phyloP scores from a whole-genome alignment of 2,797 vertebrate genomes.

The Clarias fuscus region DNA sequence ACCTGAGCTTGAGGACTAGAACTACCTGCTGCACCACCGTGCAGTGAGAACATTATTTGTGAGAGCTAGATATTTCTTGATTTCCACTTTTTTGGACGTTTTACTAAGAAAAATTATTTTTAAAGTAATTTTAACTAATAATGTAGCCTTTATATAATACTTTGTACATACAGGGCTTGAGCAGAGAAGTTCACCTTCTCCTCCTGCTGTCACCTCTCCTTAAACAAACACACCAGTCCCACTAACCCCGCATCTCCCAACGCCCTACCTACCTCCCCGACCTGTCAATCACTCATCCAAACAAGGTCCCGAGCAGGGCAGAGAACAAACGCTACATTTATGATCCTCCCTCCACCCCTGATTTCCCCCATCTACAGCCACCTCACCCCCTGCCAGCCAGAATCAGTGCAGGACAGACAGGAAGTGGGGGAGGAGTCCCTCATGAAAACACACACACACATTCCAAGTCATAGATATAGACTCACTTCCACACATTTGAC shows the following conservation, averaged over 20 bases:
- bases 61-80: neutral
- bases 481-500: constrained; percentile 5
- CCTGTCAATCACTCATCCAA: constrained; percentile 52
- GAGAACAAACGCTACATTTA: constrained; percentile 53
- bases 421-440: constrained; percentile 68
- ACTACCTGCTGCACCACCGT: neutral
- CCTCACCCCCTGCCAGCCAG: constrained; percentile 56
- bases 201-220: constrained; percentile 48
- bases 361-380: constrained; percentile 53
- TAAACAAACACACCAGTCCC: constrained; percentile 63
- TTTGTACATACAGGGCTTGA: neutral
- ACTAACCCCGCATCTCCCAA: constrained; percentile 48
- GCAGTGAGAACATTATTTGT: neutral
- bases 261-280: constrained; percentile 32
- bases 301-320: constrained; percentile 50
- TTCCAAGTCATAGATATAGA: constrained; percentile 22
- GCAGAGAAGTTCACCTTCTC: constrained; percentile 9
- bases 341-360: constrained; percentile 46
- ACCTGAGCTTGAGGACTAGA: neutral
- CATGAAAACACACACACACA: constrained; percentile 49
- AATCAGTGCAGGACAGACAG: constrained; percentile 67
- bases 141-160: constrained; percentile 1
- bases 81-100: neutral
- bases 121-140: neutral
- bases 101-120: neutral